These are phyloP conservation scores for Amblyopsis rosae DNA, from an alignment of 2,113 vertebrate species.

Conservation along the genomic window DNA sequence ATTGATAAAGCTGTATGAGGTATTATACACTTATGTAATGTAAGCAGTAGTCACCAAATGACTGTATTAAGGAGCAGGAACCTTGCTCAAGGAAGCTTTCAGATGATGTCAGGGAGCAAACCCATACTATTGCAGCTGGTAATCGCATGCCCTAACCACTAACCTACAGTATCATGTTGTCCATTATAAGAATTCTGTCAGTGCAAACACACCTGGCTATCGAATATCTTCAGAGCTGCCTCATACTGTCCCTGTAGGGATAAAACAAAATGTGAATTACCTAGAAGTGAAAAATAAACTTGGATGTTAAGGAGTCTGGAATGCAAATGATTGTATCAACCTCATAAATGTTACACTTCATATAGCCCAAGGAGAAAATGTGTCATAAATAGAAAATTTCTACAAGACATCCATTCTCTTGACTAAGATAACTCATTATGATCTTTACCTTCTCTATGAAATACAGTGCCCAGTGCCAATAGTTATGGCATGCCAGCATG, in stretches of 20 bases:
- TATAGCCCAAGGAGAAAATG: constrained; percentile 33
- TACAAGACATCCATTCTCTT: constrained; percentile 28
- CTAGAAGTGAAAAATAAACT: constrained; percentile 20
- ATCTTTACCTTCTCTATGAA: constrained; percentile 90
- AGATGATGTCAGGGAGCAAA: not conserved
- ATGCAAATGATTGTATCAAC: constrained; percentile 42
- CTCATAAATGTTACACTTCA: constrained; percentile 57
- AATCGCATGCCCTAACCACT: too few relatives aligned
- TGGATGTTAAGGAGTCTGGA: constrained; percentile 33
- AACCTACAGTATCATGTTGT: too few relatives aligned
- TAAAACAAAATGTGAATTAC: constrained; percentile 17
- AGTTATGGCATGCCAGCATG: constrained; percentile 90
- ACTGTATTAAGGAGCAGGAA: too few relatives aligned
- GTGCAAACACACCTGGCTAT: constrained; percentile 82
- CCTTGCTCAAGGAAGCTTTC: not conserved
- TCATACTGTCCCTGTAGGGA: constrained; percentile 88
- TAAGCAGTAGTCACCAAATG: too few relatives aligned
- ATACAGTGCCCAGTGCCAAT: constrained; percentile 96
- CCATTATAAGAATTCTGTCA: not conserved
- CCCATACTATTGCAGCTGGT: not conserved
- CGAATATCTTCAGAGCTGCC: constrained; percentile 86
- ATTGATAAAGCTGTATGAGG: too few relatives aligned
- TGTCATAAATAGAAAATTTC: constrained; percentile 35
- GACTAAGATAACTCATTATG: constrained; percentile 51
- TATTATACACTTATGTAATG: too few relatives aligned